These are phyloP conservation scores for Torymus auratus DNA, from an alignment of 2,888 invertebrate genomes.

Conservation along the genomic window DNA sequence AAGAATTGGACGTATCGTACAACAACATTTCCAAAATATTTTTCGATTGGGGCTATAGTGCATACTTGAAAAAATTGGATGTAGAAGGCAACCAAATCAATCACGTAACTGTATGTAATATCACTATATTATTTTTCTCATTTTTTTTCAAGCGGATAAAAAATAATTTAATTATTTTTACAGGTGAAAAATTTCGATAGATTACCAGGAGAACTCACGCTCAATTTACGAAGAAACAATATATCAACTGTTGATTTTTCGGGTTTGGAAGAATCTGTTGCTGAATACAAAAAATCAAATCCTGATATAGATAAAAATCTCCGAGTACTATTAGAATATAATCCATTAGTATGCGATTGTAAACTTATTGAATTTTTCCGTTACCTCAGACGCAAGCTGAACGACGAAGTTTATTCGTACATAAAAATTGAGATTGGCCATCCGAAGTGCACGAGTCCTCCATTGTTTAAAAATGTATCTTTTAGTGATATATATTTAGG, in stretches of 20 bases:
- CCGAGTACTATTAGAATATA: neutral
- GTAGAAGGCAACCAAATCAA: conserved; percentile 83
- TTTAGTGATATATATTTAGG: conserved; percentile 72
- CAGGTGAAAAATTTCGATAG: neutral
- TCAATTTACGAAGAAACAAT: too few species aligned
- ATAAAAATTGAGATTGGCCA: conserved; percentile 74
- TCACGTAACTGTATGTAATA: conserved; percentile 77
- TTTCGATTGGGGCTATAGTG: conserved; percentile 81
- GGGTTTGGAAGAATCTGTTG: too few species aligned
- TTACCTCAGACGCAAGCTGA: conserved; percentile 77
- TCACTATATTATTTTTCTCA: neutral
- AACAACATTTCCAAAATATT: conserved; percentile 81
- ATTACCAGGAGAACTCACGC: too few species aligned
- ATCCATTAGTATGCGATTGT: conserved; percentile 76
- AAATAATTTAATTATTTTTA: neutral
- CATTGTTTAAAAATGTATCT: conserved; percentile 61
- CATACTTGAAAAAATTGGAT: conserved; percentile 80
- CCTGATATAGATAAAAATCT: neutral
- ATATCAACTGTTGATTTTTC: too few species aligned
- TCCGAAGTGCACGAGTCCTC: conserved; percentile 77
- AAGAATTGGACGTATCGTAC: conserved; percentile 80
- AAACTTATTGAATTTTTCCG: conserved; percentile 78
- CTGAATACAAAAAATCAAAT: conserved; percentile 56
- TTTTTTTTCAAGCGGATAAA: neutral
- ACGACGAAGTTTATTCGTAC: conserved; percentile 70